Percentiles rank a stretch among this genome's conserved stretches.
phyloP scores from a whole-genome alignment of 92 coral and sea anemone species.

The Heteractis magnifica region DNA sequence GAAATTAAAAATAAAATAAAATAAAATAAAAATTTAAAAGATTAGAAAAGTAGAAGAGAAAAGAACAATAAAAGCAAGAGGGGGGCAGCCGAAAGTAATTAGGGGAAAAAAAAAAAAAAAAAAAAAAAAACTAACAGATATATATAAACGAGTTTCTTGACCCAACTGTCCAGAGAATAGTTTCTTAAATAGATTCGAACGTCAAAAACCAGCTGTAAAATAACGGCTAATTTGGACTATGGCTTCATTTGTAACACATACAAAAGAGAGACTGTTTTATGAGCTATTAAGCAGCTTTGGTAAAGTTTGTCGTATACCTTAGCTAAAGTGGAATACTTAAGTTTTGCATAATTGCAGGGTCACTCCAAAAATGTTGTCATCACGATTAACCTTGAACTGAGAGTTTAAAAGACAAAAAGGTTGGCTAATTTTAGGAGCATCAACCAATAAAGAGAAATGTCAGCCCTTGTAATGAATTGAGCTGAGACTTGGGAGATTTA shows the following conservation, averaged over 20 bases:
- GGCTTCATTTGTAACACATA: background rate
- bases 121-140: too few relatives aligned
- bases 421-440: too few relatives aligned
- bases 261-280: background rate
- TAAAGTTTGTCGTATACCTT: background rate
- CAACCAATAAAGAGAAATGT: too few relatives aligned
- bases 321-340: background rate
- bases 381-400: background rate
- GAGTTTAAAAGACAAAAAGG: background rate
- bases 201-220: background rate
- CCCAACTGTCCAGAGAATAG: background rate
- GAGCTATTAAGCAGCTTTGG: background rate
- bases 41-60: too few relatives aligned
- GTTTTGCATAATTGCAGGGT: background rate
- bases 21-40: too few relatives aligned
- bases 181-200: background rate
- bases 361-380: background rate
- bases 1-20: too few relatives aligned
- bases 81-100: too few relatives aligned
- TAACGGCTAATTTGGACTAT: background rate
- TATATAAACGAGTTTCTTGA: too few relatives aligned
- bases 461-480: too few relatives aligned
- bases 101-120: too few relatives aligned
- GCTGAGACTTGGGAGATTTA: too few relatives aligned
- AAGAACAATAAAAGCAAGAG: too few relatives aligned